phyloP scores from a whole-genome alignment of 2,888 invertebrate species.

The Sarcophaga subvicina region DNA sequence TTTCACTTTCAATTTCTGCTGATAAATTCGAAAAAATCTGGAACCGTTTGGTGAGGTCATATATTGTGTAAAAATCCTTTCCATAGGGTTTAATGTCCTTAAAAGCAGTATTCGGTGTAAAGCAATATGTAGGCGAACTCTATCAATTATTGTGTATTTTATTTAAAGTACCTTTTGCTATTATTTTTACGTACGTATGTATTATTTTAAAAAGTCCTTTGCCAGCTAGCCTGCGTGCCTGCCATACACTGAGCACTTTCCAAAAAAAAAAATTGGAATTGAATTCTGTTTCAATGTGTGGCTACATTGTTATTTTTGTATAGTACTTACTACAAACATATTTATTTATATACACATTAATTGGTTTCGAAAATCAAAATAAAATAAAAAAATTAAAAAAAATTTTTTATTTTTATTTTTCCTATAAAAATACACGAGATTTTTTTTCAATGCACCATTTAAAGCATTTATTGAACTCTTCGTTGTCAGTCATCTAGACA shows the following conservation, averaged over 20 bases:
- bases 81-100: too few relatives aligned
- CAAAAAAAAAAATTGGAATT: conserved; percentile 31
- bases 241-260: conserved; percentile 30
- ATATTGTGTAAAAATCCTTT: too few relatives aligned
- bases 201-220: neutral
- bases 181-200: neutral
- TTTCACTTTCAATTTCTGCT: too few relatives aligned
- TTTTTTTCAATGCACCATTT: neutral
- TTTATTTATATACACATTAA: conserved; percentile 28
- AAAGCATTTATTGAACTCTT: neutral
- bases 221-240: neutral
- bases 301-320: conserved; percentile 67
- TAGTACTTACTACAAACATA: conserved; percentile 58
- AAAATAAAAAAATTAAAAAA: neutral
- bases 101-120: too few relatives aligned
- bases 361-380: neutral
- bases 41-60: too few relatives aligned
- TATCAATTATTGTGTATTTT: neutral
- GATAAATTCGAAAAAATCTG: too few relatives aligned
- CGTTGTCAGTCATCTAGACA: too few relatives aligned
- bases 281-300: conserved; percentile 57
- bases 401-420: too few relatives aligned
- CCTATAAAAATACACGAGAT: too few relatives aligned
- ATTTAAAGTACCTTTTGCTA: neutral
- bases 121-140: neutral